Percentiles rank a stretch among this genome's conserved stretches.
phyloP scores from a whole-genome alignment of 2,888 invertebrate genomes.

The Temnothorax unifasciatus region DNA sequence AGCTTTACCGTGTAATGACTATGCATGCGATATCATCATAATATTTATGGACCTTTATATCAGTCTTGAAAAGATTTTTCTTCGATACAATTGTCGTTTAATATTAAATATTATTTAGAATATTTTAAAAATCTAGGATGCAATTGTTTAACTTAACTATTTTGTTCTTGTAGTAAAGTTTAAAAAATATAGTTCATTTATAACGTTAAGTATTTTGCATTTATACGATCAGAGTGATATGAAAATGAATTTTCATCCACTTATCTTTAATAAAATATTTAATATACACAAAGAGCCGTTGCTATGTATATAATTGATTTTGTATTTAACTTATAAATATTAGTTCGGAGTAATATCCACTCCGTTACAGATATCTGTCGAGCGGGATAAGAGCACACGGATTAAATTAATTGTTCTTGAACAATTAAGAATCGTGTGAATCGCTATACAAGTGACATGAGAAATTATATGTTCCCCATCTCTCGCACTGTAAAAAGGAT shows the following conservation, averaged over 20 bases:
- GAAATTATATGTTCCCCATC: neutral
- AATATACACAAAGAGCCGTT: neutral
- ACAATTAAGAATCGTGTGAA: neutral
- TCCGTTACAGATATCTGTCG: neutral
- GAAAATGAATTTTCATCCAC: neutral
- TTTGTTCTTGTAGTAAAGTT: neutral
- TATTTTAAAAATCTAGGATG: neutral
- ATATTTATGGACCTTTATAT: neutral
- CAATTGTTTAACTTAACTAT: neutral
- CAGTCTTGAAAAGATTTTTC: neutral
- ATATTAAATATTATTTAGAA: neutral
- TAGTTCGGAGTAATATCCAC: neutral
- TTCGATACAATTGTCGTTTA: neutral
- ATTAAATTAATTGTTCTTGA: neutral
- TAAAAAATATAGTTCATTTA: neutral
- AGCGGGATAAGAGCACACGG: neutral
- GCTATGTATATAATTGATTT: neutral
- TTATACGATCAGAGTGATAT: neutral
- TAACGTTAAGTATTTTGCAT: neutral
- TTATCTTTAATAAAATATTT: neutral
- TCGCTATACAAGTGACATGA: neutral
- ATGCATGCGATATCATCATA: neutral
- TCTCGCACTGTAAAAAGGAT: neutral
- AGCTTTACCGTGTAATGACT: neutral
- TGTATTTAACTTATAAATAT: neutral